Percentiles rank a stretch among this genome's conserved stretches.
These are phyloP conservation scores for Osmerus eperlanus DNA, from an alignment of 2,113 vertebrate genomes.

Conservation along the genomic window DNA sequence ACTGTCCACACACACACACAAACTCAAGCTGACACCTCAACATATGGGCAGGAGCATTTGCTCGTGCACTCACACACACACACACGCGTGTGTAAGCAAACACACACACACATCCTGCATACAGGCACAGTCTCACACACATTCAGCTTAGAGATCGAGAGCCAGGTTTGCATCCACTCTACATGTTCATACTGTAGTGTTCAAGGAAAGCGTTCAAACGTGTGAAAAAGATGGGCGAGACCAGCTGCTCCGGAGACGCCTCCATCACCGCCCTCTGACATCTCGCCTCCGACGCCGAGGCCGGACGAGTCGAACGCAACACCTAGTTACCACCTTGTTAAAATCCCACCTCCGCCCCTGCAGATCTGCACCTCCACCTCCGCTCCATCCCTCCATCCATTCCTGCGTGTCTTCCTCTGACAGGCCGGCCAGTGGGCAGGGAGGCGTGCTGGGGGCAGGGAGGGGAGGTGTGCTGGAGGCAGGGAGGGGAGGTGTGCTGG, in stretches of 20 bases:
- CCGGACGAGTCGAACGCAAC: neutral
- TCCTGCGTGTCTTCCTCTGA: too few relatives aligned
- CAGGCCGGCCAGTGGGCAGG: constrained; percentile 58
- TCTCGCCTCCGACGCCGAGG: constrained; percentile 29
- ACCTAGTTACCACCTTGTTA: constrained; percentile 42
- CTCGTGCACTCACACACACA: neutral
- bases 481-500: too few relatives aligned
- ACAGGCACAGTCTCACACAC: constrained; percentile 15
- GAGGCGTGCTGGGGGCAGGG: constrained; percentile 58
- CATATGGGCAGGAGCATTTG: neutral
- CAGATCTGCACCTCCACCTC: constrained; percentile 8
- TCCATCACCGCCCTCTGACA: constrained; percentile 6
- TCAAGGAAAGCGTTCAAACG: neutral
- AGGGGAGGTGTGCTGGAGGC: too few relatives aligned
- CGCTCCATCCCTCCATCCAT: neutral
- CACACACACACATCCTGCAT: neutral
- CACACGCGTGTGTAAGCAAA: neutral
- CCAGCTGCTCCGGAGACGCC: too few relatives aligned
- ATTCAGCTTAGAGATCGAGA: neutral
- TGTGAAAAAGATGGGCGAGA: too few relatives aligned
- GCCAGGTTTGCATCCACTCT: constrained; percentile 7
- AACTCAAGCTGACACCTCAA: neutral
- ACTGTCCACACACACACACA: neutral
- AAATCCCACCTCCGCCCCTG: constrained; percentile 7
- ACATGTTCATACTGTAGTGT: neutral